These are phyloP conservation scores for Blastobasis adustella DNA, from an alignment of 2,888 invertebrate species.

Conservation along the genomic window DNA sequence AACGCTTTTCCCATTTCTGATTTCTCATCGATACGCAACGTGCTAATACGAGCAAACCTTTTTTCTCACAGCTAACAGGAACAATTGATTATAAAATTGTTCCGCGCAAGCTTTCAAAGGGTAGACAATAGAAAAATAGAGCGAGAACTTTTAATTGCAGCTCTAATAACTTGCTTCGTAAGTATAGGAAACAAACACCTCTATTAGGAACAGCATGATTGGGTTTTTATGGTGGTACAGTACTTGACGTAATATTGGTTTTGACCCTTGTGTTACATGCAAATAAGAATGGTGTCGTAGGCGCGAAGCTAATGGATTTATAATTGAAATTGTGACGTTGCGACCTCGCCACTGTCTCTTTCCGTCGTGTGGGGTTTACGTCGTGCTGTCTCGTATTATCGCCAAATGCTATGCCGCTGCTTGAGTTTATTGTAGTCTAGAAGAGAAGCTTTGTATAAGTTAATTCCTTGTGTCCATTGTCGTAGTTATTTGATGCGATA, in stretches of 20 bases:
- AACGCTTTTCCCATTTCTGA: no score
- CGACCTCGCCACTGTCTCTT: conserved; percentile 5
- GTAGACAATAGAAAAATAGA: conserved; percentile 3
- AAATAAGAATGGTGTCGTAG: conserved; percentile 37
- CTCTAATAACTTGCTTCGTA: conserved; percentile 21
- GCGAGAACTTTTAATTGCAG: no score
- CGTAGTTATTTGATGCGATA: no score
- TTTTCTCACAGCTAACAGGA: no score
- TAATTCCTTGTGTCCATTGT: not conserved
- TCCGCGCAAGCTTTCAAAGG: no score
- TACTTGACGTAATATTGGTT: conserved; percentile 26
- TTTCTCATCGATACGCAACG: no score
- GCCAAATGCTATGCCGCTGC: no score
- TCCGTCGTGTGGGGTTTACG: not conserved
- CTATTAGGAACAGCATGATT: conserved; percentile 32
- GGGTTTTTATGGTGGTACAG: conserved; percentile 28
- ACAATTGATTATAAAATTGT: no score
- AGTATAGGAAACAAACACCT: conserved; percentile 27
- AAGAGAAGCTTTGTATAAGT: not conserved
- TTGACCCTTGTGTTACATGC: conserved; percentile 39
- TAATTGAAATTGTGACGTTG: conserved; percentile 38
- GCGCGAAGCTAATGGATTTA: conserved; percentile 46
- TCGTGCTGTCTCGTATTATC: no score
- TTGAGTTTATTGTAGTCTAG: no score
- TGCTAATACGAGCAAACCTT: no score